Evolutionary conservation across 2,797 vertebrate species (phyloP).

Genomic region (Borostomias antarcticus): DNA sequence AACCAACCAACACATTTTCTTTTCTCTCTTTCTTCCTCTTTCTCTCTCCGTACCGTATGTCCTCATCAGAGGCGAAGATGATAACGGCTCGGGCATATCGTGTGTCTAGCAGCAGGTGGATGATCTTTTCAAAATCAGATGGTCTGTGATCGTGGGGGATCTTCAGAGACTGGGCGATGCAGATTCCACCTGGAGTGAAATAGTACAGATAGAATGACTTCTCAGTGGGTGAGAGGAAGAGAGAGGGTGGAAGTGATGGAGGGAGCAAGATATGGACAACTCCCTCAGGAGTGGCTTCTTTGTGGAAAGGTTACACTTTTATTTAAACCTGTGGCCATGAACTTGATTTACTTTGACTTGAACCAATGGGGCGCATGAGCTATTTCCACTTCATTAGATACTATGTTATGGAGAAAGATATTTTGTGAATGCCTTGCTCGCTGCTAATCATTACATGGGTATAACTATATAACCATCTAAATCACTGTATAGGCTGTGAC

Average conservation of each 20-base stretch:
- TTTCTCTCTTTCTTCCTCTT: not conserved
- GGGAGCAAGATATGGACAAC: not conserved
- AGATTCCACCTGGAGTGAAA: slow-evolving; percentile 85
- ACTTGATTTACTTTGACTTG: not conserved
- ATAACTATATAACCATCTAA: not conserved
- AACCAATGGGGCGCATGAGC: not conserved
- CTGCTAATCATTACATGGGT: not conserved
- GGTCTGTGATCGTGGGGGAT: slow-evolving; percentile 88
- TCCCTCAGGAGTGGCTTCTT: not conserved
- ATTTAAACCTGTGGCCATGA: not conserved
- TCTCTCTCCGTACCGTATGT: slow-evolving; percentile 70
- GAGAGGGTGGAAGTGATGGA: not conserved
- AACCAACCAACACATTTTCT: not conserved
- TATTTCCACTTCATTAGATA: not conserved
- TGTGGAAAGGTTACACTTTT: not conserved
- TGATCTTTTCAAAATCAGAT: slow-evolving; percentile 88
- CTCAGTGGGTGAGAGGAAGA: not conserved
- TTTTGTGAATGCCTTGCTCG: not conserved
- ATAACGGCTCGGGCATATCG: slow-evolving; percentile 88
- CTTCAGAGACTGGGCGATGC: slow-evolving; percentile 95
- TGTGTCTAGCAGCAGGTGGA: slow-evolving; percentile 88
- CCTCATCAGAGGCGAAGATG: slow-evolving; percentile 92
- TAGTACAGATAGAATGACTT: not conserved
- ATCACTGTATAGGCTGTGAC: no score
- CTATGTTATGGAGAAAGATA: no score